Percentiles rank a stretch among this genome's conserved stretches.
These are phyloP conservation scores for Brachypodius melanocephalos DNA, from an alignment of 2,113 vertebrate genomes.

Conservation along the genomic window DNA sequence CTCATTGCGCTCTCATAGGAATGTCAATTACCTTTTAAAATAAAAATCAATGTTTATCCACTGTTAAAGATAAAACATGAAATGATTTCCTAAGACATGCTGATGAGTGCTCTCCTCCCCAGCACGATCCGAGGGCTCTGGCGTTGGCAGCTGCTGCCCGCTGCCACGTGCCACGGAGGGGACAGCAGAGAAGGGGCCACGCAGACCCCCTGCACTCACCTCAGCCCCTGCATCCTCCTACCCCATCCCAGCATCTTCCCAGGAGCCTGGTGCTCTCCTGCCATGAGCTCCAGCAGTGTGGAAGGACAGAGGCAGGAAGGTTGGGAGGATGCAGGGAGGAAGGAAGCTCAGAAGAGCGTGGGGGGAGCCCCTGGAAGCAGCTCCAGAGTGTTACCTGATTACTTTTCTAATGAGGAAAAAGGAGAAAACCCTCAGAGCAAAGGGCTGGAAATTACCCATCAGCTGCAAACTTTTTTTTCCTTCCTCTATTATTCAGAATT, in stretches of 20 bases:
- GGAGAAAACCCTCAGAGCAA: neutral
- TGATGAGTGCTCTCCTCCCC: neutral
- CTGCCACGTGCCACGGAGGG: rapidly evolving
- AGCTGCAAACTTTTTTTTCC: constrained; percentile 18
- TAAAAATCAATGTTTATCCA: constrained; percentile 46
- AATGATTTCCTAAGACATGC: neutral
- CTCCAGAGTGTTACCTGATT: neutral
- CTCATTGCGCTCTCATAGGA: neutral
- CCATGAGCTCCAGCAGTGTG: neutral
- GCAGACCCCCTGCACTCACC: rapidly evolving
- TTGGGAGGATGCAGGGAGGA: neutral
- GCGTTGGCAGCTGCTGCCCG: rapidly evolving
- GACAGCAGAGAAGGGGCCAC: rapidly evolving
- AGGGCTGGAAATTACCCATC: constrained; percentile 21
- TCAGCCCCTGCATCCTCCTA: neutral
- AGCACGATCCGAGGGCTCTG: rapidly evolving
- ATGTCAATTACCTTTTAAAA: constrained; percentile 31
- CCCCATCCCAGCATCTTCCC: neutral
- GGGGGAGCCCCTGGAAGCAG: neutral
- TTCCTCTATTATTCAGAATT: constrained; percentile 58
- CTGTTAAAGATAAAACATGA: neutral
- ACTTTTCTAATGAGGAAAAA: neutral
- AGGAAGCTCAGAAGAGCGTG: neutral
- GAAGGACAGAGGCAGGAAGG: neutral
- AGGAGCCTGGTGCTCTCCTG: neutral